Base-by-base conservation (phyloP, 1,140 invertebrate genomes). In the Aricia agestis region DNA sequence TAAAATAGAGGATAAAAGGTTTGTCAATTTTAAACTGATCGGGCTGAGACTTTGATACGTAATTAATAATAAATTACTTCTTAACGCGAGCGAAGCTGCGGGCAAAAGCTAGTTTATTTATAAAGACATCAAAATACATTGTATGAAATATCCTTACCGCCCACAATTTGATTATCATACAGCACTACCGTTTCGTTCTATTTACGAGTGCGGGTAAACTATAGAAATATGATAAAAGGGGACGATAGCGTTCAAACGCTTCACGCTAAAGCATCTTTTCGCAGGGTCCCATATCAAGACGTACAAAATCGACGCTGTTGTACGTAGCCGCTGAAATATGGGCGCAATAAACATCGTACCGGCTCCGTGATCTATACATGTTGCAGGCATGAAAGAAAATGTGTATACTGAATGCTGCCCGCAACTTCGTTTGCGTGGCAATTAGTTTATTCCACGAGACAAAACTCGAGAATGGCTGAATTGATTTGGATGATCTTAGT, bases 321-420 rank as follows among this genome's bases (percentile, higher is more conserved):
- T 25, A 25, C 10, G 59, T 18, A 25, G 18, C 59, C 52, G 66
- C 65, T 77, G 73, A 77, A 72, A 75, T 77, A 77, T 77, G 68
- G 73, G 69, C 69, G 71, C 72, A 74, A 77, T 77, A 77, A 76
- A 77, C 76, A 77, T 77, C 71, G 59, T 77, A 72, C 69, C 66
- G 72, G 70, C 72, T 72, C 69, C 58, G 68, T 74, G 72, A 74
- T 74, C 67, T 71, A 75, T 13, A 52, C 68, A 69, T 72, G 74
- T 17, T 70, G 65, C 32, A 19, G 70, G n/a, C 66, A 61, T 52
- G 10, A 52, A 52, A 52, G 73, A 69, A 52, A 52, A 52, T 52
- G 45, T 52, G 45, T 13, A 52, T 52, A 52, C 45, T 52, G 1
- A 4, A 13, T 52, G 45, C 4, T 32, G 15, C 25, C 67, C 52